These are phyloP conservation scores for Asbolus verrucosus DNA, from an alignment of 1,140 invertebrate genomes.

Conservation along the genomic window DNA sequence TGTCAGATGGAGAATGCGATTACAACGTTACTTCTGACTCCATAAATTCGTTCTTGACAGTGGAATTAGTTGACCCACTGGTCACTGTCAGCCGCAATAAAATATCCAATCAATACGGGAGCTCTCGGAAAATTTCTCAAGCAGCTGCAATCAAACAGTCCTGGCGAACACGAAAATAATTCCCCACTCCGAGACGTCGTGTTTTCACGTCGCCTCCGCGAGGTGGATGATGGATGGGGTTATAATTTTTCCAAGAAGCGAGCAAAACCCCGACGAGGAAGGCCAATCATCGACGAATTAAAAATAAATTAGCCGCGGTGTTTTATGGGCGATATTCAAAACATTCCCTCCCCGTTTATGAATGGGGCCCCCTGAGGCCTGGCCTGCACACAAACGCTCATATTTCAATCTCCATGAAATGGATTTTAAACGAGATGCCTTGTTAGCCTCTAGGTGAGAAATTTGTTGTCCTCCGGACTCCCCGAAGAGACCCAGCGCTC, in stretches of 20 bases:
- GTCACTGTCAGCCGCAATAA: constrained; percentile 38
- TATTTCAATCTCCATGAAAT: constrained; percentile 61
- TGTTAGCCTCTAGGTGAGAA: constrained; percentile 63
- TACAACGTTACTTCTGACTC: constrained; percentile 44
- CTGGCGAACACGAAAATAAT: constrained; percentile 45
- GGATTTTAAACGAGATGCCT: constrained; percentile 60
- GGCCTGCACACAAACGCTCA: constrained; percentile 57
- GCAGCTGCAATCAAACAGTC: constrained; percentile 21
- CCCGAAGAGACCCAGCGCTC: constrained; percentile 52
- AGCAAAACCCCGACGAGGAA: not conserved
- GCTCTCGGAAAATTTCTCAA: no score
- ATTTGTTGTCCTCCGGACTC: constrained; percentile 61
- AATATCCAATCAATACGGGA: constrained; percentile 16
- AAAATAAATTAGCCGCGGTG: constrained; percentile 54
- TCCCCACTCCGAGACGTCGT: constrained; percentile 46
- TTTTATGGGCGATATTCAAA: constrained; percentile 59
- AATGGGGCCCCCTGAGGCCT: constrained; percentile 59
- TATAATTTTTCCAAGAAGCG: constrained; percentile 34
- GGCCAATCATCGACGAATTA: constrained; percentile 55
- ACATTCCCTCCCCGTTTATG: constrained; percentile 54
- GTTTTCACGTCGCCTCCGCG: constrained; percentile 51
- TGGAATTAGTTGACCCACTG: constrained; percentile 39
- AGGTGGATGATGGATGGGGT: constrained; percentile 10
- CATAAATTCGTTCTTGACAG: constrained; percentile 40
- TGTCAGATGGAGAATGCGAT: constrained; percentile 57